Conservation (phyloP, 2,113 vertebrate species). For the Jacana jacana region DNA sequence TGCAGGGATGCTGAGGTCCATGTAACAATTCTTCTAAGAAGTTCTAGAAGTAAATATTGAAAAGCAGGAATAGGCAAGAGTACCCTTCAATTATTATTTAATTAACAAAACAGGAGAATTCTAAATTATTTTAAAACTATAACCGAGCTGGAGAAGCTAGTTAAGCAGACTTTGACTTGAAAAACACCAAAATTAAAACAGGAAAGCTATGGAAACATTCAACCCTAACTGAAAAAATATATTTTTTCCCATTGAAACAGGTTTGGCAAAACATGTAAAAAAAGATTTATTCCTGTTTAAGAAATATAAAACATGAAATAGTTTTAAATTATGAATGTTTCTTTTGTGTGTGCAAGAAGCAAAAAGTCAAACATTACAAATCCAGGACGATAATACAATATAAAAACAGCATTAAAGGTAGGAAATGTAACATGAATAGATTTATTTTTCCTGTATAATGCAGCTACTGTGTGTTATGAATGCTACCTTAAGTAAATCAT, state of each 20-base stretch:
- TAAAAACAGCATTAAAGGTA: conserved; percentile 60
- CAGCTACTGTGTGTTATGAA: conserved; percentile 68
- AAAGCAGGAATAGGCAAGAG: conserved; percentile 23
- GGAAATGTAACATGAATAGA: conserved; percentile 63
- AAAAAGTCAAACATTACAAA: conserved; percentile 58
- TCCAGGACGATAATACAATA: conserved; percentile 55
- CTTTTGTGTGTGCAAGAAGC: conserved; percentile 47
- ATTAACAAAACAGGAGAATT: conserved; percentile 41
- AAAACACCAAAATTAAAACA: conserved; percentile 30
- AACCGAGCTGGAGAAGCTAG: conserved; percentile 30
- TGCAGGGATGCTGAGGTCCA: conserved; percentile 57
- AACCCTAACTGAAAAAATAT: conserved; percentile 33
- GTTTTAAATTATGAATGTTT: conserved; percentile 64
- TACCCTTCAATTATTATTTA: conserved; percentile 13
- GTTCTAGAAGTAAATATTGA: conserved; percentile 67
- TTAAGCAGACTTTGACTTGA: conserved; percentile 51
- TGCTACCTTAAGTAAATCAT: conserved; percentile 59
- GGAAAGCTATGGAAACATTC: conserved; percentile 11
- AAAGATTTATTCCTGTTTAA: conserved; percentile 25
- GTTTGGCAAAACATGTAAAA: neutral
- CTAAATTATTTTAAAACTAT: conserved; percentile 13
- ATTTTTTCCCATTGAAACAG: conserved; percentile 24
- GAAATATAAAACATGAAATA: conserved; percentile 56
- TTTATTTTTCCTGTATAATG: conserved; percentile 68
- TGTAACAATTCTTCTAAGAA: conserved; percentile 60